phyloP scores from a whole-genome alignment of 2,888 invertebrate genomes.

The Acleris emargana region DNA sequence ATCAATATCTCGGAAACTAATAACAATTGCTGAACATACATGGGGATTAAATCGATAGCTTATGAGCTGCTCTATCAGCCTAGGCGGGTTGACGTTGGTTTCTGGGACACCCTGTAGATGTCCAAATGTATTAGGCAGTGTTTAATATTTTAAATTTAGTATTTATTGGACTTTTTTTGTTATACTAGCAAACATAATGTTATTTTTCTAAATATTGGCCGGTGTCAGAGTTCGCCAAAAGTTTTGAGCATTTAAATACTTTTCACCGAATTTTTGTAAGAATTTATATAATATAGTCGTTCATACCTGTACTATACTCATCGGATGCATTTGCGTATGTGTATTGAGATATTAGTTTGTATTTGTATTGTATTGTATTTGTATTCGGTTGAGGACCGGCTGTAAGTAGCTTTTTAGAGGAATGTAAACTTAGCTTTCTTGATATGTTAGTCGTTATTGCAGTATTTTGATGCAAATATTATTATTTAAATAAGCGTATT shows the following conservation, averaged over 20 bases:
- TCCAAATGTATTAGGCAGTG: too few species aligned
- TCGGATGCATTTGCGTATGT: slow-evolving; percentile 71
- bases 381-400: slow-evolving; percentile 44
- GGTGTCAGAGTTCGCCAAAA: slow-evolving; percentile 25
- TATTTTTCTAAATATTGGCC: not conserved
- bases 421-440: slow-evolving; percentile 68
- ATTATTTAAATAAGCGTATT: slow-evolving; percentile 80
- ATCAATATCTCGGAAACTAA: too few species aligned
- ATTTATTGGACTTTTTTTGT: not conserved
- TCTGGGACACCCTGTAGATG: too few species aligned
- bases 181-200: not conserved
- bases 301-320: slow-evolving; percentile 80
- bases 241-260: slow-evolving; percentile 59
- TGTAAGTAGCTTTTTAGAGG: slow-evolving; percentile 67
- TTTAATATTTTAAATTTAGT: not conserved
- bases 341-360: slow-evolving; percentile 55
- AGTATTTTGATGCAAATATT: slow-evolving; percentile 83
- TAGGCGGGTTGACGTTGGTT: too few species aligned
- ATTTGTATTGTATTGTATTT: slow-evolving; percentile 40
- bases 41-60: too few species aligned
- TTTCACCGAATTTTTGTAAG: slow-evolving; percentile 73
- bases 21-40: too few species aligned
- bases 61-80: too few species aligned
- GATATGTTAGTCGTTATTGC: slow-evolving; percentile 79
- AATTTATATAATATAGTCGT: slow-evolving; percentile 62